These are phyloP conservation scores for Crambe crambe DNA, from an alignment of 37 sponge, comb jelly and placozoan genomes.

Conservation along the genomic window DNA sequence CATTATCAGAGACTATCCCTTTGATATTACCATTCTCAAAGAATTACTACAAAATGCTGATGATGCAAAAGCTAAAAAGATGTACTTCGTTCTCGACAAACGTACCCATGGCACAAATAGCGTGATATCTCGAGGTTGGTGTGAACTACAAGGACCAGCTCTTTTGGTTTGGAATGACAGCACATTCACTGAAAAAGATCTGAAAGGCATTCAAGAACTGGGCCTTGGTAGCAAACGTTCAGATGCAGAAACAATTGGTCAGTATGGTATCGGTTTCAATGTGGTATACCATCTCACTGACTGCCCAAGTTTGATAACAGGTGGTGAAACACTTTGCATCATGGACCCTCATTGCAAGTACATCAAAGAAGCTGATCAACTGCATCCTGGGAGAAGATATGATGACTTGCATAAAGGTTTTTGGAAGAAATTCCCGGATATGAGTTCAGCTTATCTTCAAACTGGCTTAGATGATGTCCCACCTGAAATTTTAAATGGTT, in stretches of 20 bases:
- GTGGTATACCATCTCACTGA: slow-evolving; percentile 79
- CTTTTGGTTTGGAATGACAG: slow-evolving; percentile 64
- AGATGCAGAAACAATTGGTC: slow-evolving; percentile 57
- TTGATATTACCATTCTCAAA: slow-evolving; percentile 42
- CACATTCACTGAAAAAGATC: slow-evolving; percentile 43
- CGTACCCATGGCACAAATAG: slow-evolving; percentile 14
- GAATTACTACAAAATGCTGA: slow-evolving; percentile 84
- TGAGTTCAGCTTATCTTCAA: slow-evolving; percentile 40
- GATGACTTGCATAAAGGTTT: slow-evolving; percentile 20
- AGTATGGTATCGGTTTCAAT: slow-evolving; percentile 87
- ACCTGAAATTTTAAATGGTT: slow-evolving; percentile 32
- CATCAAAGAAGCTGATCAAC: slow-evolving; percentile 2
- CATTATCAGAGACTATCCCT: slow-evolving; percentile 49
- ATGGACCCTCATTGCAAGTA: slow-evolving; percentile 63
- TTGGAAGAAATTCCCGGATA: slow-evolving; percentile 59
- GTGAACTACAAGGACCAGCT: slow-evolving; percentile 56
- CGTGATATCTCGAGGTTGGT: slow-evolving; percentile 28
- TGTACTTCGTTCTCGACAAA: slow-evolving; percentile 69
- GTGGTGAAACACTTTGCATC: slow-evolving; percentile 57
- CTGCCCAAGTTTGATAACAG: slow-evolving; percentile 70
- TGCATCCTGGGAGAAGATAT: slow-evolving; percentile 28
- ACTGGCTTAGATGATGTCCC: slow-evolving; percentile 3
- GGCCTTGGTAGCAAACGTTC: slow-evolving; percentile 64
- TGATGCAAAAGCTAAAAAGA: slow-evolving; percentile 72
- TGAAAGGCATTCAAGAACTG: slow-evolving; percentile 68